phyloP scores from a whole-genome alignment of 2,888 invertebrate genomes.

The Sarcophaga subvicina region DNA sequence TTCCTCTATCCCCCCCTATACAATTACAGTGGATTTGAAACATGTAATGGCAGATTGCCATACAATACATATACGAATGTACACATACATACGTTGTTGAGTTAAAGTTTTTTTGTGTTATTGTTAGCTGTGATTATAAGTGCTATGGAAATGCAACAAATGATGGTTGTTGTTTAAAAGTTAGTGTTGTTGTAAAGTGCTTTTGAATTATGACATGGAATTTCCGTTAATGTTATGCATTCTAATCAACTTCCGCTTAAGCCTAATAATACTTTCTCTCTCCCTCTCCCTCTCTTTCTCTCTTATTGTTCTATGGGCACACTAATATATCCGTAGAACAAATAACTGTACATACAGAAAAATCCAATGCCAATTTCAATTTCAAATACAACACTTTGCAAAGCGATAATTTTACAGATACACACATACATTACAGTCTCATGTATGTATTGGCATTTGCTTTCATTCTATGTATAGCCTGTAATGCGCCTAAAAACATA shows the following conservation, averaged over 20 bases:
- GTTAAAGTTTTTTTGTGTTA: slow-evolving; percentile 5
- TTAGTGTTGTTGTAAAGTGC: slow-evolving; percentile 45
- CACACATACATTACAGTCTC: neutral
- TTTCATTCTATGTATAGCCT: neutral
- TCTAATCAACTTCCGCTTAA: slow-evolving; percentile 77
- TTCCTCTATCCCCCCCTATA: neutral
- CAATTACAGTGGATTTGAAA: slow-evolving; percentile 12
- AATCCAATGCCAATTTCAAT: slow-evolving; percentile 52
- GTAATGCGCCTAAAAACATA: neutral
- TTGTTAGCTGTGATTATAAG: slow-evolving; percentile 19
- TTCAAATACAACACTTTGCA: slow-evolving; percentile 45
- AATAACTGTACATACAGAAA: neutral
- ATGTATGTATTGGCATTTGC: neutral
- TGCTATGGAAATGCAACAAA: slow-evolving; percentile 41
- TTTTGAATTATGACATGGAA: slow-evolving; percentile 68
- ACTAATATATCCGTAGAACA: neutral
- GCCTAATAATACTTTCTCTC: neutral
- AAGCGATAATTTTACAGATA: too few relatives aligned
- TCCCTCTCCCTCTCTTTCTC: neutral
- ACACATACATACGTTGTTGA: neutral
- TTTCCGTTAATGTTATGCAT: slow-evolving; percentile 77
- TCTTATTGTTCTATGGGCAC: neutral
- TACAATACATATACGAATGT: neutral
- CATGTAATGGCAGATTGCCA: slow-evolving; percentile 17
- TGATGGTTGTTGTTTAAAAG: neutral